Conservation (phyloP, 1,140 invertebrate species). For the Lepidurus arcticus region DNA sequence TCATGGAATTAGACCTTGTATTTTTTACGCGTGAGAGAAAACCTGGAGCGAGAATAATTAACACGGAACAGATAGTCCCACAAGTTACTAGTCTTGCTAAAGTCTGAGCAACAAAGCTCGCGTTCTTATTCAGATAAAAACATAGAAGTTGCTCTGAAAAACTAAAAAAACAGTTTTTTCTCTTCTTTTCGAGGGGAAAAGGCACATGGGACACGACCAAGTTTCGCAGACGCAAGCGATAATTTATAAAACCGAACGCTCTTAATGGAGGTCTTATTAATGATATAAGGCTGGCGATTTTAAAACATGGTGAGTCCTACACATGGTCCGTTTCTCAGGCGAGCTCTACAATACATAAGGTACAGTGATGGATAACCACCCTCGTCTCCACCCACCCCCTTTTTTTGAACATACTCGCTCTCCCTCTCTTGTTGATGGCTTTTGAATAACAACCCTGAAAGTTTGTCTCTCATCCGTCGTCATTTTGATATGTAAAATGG, state of each 20-base stretch:
- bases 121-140: neutral
- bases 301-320: neutral
- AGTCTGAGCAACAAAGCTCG: neutral
- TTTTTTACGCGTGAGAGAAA: neutral
- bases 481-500: neutral
- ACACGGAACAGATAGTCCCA: neutral
- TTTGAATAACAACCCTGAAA: neutral
- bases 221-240: neutral
- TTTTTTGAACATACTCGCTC: neutral
- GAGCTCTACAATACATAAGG: conserved; percentile 2
- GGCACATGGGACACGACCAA: neutral
- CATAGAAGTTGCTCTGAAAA: neutral
- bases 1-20: neutral
- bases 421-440: neutral
- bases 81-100: neutral
- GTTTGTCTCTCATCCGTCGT: conserved; percentile 15
- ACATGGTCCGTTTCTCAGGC: conserved; percentile 14
- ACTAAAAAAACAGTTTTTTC: neutral
- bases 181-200: neutral
- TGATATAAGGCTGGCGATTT: conserved; percentile 2
- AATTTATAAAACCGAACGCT: conserved; percentile 19
- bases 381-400: neutral
- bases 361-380: conserved; percentile 11
- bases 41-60: neutral
- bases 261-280: conserved; percentile 16